Base-by-base conservation (phyloP, 2,113 vertebrate species). In the Embiotoca jacksoni region DNA sequence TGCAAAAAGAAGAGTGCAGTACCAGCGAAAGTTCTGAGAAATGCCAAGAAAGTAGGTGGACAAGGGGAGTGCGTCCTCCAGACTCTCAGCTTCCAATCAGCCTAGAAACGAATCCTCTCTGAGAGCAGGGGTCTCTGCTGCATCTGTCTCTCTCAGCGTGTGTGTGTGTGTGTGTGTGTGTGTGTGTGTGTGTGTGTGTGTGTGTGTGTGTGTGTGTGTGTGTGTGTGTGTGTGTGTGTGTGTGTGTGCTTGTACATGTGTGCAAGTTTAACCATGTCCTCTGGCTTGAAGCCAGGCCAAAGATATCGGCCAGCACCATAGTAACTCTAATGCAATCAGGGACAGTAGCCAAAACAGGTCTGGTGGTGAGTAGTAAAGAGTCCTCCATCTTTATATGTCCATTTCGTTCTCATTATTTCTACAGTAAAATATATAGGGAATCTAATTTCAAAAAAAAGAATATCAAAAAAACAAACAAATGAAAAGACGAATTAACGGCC, bases 221-320 rank as follows among this genome's bases (percentile, higher is more conserved):
- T 59, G 81, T 60, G 52, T 74, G 59, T 14, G 46, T n/a, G 49
- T 59, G 58, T 69, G 62, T 44, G 70, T 59, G 60, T 60, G 62
- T 44, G 52, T 35, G 46, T 57, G 50, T 59, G 31, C 77, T 35
- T 67, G 63, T 44, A 37, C 47, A 58, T 60, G 88, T 79, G 79
- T 74, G 80, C 55, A 30, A 63, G 65, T 86, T 83, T 65, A 82
- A 80, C 86, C 67, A 56, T 32, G 86, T 89, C 75, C 80, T 82
- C 80, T 96, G 95, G 96, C 95, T 87, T 35, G 3, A 70, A 33
- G 93, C 96, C 96, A 97, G 75, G 81, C 14, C 74, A 85, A 92
- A 95, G 94, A 96, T 95, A 96, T 95, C 93, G 92, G 75, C 49
- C 91, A 87, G 93, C 91, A 94, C 92, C 92, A 92, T 86, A 88